These are phyloP conservation scores for Oncopodura yosiiana DNA, from an alignment of 1,140 invertebrate species.

Conservation along the genomic window DNA sequence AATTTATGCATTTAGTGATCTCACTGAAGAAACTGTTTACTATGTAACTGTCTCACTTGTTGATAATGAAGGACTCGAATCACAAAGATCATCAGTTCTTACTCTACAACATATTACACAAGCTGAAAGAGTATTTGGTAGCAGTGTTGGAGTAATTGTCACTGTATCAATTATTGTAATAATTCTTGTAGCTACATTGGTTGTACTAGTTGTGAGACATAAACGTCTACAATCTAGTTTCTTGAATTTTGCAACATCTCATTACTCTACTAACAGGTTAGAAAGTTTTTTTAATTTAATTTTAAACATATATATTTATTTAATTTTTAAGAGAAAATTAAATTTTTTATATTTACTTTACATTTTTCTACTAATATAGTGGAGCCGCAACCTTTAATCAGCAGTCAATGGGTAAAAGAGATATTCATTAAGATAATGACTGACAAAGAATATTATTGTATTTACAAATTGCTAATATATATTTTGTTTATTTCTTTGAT, in stretches of 20 bases:
- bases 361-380: conserved; percentile 57
- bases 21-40: conserved; percentile 45
- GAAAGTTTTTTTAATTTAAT: too few relatives aligned
- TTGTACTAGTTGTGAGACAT: conserved; percentile 58
- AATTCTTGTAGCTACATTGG: conserved; percentile 50
- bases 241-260: conserved; percentile 69
- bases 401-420: conserved; percentile 27
- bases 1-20: conserved; percentile 49
- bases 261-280: too few relatives aligned
- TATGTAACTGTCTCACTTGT: conserved; percentile 54
- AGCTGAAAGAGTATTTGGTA: background rate
- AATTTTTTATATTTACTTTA: too few relatives aligned
- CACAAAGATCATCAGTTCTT: conserved; percentile 36
- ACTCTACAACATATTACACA: conserved; percentile 2
- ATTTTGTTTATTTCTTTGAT: too few relatives aligned
- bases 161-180: conserved; percentile 46
- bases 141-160: conserved; percentile 39
- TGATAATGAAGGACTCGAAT: conserved; percentile 54
- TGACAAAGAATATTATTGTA: background rate
- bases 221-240: conserved; percentile 64
- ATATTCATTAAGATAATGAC: background rate
- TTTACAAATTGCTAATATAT: background rate
- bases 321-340: too few relatives aligned
- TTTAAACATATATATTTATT: too few relatives aligned
- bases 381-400: conserved; percentile 72